Percentiles rank a stretch among this genome's conserved stretches.
phyloP scores from a whole-genome alignment of 2,888 invertebrate genomes.

The Emmelina monodactyla region DNA sequence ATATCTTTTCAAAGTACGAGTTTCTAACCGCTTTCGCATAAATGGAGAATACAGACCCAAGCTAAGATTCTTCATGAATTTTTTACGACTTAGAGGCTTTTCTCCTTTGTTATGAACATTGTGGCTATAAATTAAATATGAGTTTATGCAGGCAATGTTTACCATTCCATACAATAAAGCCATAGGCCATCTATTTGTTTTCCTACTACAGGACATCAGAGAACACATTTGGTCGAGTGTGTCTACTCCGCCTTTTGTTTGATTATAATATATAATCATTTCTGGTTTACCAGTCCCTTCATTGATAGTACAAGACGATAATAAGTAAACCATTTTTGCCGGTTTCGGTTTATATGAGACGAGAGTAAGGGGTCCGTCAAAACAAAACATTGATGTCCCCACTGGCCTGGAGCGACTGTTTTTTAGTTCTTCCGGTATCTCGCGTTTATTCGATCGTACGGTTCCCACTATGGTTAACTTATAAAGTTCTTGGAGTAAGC shows the following conservation, averaged over 20 bases:
- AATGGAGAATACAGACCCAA: conserved; percentile 7
- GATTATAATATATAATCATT: conserved; percentile 14
- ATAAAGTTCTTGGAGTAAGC: conserved; percentile 17
- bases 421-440: conserved; percentile 9
- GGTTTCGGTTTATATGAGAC: conserved; percentile 13
- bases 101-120: conserved; percentile 9
- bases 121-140: conserved; percentile 10
- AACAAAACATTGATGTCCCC: conserved; percentile 13
- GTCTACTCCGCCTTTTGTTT: conserved; percentile 15
- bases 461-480: conserved; percentile 23
- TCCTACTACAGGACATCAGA: conserved; percentile 11
- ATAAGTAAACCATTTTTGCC: conserved; percentile 10
- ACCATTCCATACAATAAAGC: conserved; percentile 9
- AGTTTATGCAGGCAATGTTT: conserved; percentile 10
- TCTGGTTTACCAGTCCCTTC: conserved; percentile 17
- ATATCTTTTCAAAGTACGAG: no score
- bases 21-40: conserved; percentile 7
- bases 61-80: conserved; percentile 11
- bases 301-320: conserved; percentile 20
- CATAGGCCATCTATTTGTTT: conserved; percentile 13
- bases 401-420: conserved; percentile 4
- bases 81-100: conserved; percentile 12
- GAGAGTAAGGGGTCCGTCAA: conserved; percentile 8
- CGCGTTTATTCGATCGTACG: conserved; percentile 14
- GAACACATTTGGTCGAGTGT: conserved; percentile 15